phyloP scores from a whole-genome alignment of 2,113 vertebrate genomes.

The Polyodon spathula region DNA sequence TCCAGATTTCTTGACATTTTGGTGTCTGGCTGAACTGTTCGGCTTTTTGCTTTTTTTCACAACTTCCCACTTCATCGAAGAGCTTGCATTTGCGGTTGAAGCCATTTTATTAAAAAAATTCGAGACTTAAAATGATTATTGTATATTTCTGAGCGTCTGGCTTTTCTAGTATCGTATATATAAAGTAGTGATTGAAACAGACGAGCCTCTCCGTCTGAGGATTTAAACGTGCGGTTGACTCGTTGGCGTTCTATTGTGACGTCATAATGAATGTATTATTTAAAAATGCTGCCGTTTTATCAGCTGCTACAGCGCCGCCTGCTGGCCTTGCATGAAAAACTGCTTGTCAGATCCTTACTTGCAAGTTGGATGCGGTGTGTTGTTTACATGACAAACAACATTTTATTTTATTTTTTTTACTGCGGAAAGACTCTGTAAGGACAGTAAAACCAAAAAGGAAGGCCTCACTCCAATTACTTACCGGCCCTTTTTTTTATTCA shows the following conservation, averaged over 20 bases:
- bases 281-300: not conserved
- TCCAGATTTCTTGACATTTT: constrained; percentile 40
- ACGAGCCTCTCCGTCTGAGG: constrained; percentile 5
- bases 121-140: too few relatives aligned
- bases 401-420: too few relatives aligned
- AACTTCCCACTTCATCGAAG: constrained; percentile 69
- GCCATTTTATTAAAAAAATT: constrained; percentile 32
- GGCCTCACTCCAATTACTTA: too few relatives aligned
- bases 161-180: not conserved
- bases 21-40: constrained; percentile 32
- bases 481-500: too few relatives aligned
- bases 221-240: constrained; percentile 44
- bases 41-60: constrained; percentile 69
- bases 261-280: constrained; percentile 25
- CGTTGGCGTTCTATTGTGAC: constrained; percentile 48
- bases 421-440: too few relatives aligned
- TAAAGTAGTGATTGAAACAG: not conserved
- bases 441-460: too few relatives aligned
- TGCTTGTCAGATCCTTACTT: too few relatives aligned
- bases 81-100: constrained; percentile 38
- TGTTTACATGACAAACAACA: too few relatives aligned
- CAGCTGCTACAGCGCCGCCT: not conserved
- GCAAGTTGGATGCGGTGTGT: too few relatives aligned
- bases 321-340: not conserved
- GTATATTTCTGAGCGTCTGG: too few relatives aligned